Evolutionary conservation across 2,888 invertebrate species (phyloP).

Genomic region (Drosophila parthenogenetica): DNA sequence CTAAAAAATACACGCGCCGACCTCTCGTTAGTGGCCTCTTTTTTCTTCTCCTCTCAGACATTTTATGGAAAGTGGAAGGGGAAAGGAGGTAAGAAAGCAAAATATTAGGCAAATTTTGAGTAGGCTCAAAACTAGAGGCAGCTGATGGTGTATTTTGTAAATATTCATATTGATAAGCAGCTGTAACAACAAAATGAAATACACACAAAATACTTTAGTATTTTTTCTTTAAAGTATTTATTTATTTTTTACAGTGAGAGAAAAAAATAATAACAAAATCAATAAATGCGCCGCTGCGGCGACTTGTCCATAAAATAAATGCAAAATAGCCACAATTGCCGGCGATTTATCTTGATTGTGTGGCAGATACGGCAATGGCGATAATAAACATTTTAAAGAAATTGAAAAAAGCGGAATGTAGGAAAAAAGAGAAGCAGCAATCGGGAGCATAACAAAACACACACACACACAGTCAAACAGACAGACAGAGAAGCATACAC

Average conservation of each 20-base stretch:
- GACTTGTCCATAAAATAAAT: constrained; percentile 69
- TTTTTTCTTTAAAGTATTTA: constrained; percentile 35
- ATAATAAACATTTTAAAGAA: constrained; percentile 71
- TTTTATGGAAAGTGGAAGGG: not conserved
- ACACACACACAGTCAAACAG: too few relatives aligned
- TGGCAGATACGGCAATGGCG: constrained; percentile 55
- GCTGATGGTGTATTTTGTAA: constrained; percentile 23
- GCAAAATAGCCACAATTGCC: constrained; percentile 70
- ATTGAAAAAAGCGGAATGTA: constrained; percentile 41
- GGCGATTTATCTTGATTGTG: constrained; percentile 75
- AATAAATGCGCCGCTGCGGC: constrained; percentile 70
- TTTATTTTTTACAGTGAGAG: constrained; percentile 5
- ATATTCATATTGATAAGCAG: constrained; percentile 41
- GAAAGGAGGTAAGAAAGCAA: not conserved
- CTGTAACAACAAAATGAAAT: constrained; percentile 35
- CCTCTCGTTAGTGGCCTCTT: constrained; percentile 1
- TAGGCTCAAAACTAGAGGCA: constrained; percentile 3
- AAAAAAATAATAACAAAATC: constrained; percentile 68
- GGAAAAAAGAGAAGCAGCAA: not conserved
- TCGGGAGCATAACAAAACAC: constrained; percentile 1
- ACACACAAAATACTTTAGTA: constrained; percentile 22
- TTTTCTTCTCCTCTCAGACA: not conserved
- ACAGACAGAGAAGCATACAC: constrained; percentile 29
- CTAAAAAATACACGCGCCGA: constrained; percentile 29
- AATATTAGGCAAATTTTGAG: constrained; percentile 55